phyloP scores from a whole-genome alignment of 2,888 invertebrate species.

The Meiosimyza platycephala region DNA sequence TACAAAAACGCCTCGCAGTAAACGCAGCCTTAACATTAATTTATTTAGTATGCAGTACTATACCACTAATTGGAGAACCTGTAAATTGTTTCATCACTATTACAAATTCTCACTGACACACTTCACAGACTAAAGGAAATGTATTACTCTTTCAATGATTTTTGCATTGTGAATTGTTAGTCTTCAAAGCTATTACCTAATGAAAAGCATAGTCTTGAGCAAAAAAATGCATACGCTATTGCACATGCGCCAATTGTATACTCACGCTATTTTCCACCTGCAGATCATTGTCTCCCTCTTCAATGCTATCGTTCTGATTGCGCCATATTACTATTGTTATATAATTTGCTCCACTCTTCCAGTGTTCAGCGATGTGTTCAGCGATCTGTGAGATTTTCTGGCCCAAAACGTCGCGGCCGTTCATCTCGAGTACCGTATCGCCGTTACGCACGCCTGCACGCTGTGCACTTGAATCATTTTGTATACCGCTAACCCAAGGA shows the following conservation, averaged over 20 bases:
- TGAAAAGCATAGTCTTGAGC: no score
- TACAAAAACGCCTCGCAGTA: no score
- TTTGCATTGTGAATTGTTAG: no score
- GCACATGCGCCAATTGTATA: background rate
- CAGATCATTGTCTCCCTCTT: slow-evolving; percentile 43
- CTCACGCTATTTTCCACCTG: background rate
- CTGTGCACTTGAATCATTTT: slow-evolving; percentile 73
- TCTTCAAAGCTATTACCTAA: no score
- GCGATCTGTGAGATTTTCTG: slow-evolving; percentile 64
- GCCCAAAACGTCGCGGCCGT: slow-evolving; percentile 63
- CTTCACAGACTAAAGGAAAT: no score
- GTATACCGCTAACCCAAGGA: slow-evolving; percentile 80
- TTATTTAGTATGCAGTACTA: no score
- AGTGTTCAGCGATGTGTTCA: slow-evolving; percentile 58
- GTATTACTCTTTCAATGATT: no score
- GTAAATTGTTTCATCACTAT: no score
- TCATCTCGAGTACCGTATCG: slow-evolving; percentile 76
- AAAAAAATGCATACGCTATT: background rate
- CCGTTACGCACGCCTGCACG: slow-evolving; percentile 75
- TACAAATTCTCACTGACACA: no score
- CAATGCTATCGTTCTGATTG: slow-evolving; percentile 47
- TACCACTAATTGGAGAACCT: no score
- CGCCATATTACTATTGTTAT: slow-evolving; percentile 65
- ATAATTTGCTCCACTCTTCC: slow-evolving; percentile 59
- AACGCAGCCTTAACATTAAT: no score